A percentile compares a stretch with the other conserved stretches of the same genome.
Conservation (phyloP, 2,888 invertebrate species). For the Syritta pipiens region DNA sequence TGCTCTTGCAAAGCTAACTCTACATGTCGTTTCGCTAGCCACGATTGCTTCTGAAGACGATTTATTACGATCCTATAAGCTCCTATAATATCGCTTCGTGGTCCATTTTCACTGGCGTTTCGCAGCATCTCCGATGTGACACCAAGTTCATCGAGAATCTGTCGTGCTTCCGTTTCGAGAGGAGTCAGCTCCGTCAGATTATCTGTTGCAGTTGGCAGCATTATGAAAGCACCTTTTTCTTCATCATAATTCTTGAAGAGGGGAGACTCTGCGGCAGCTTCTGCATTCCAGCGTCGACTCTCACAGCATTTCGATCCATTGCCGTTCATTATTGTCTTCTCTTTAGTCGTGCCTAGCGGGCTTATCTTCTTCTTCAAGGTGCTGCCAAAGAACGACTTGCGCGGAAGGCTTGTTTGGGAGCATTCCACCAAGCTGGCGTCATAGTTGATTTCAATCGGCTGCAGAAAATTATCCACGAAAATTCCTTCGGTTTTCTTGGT, state of each 20-base stretch:
- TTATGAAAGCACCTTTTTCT: slow-evolving; percentile 79
- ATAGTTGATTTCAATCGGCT: slow-evolving; percentile 76
- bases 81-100: slow-evolving; percentile 84
- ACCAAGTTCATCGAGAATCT: slow-evolving; percentile 81
- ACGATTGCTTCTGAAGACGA: slow-evolving; percentile 80
- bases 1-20: slow-evolving; percentile 77
- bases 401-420: slow-evolving; percentile 72
- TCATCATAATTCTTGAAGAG: slow-evolving; percentile 78
- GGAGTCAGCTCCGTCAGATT: slow-evolving; percentile 77
- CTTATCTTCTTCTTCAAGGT: slow-evolving; percentile 79
- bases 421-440: slow-evolving; percentile 70
- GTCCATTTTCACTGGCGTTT: slow-evolving; percentile 81
- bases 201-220: slow-evolving; percentile 78
- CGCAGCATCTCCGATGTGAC: slow-evolving; percentile 82
- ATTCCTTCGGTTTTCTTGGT: slow-evolving; percentile 78
- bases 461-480: slow-evolving; percentile 77
- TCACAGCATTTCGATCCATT: slow-evolving; percentile 50
- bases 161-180: slow-evolving; percentile 81
- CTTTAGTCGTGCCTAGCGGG: slow-evolving; percentile 77
- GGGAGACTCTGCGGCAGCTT: slow-evolving; percentile 74
- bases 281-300: slow-evolving; percentile 74
- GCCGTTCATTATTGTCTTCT: slow-evolving; percentile 73
- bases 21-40: slow-evolving; percentile 77
- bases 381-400: slow-evolving; percentile 76
- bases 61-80: slow-evolving; percentile 86